Evolutionary conservation across 2,888 invertebrate species (phyloP), one percentile per base, ranked within the genome.

Genomic region (Thecocarcelia acutangulata): DNA sequence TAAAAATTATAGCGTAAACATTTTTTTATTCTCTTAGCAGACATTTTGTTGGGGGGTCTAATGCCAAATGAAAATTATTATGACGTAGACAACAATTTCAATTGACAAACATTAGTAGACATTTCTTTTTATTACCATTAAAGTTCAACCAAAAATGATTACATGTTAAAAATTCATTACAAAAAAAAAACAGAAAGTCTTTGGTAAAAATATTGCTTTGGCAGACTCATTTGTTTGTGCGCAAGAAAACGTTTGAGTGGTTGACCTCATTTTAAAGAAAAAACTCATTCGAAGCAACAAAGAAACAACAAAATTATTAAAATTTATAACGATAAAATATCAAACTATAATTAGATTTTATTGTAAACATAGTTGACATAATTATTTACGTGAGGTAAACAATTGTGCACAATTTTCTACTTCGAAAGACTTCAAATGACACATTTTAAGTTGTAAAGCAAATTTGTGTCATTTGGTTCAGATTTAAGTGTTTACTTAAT

Each of bases 331-430:
- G 33, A 28, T 56, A 42, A 44, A 44, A 70, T 59, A 40, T 48
- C 37, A 48, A 59, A 70, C 24, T 59, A 70, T 69, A 70, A 58
- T 58, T 70, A 58, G 19, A 58, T 58, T 70, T 59, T 50, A 50
- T 24, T 59, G 48, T 50, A 48, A 24, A 70, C 17, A 40, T 19
- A 37, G 40, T 59, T 50, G 59, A 40, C 48, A 48, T 40, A 44
- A 21, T 44, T 9, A 52, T 5, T 15, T 6, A 40, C 1, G 4
- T 12, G 15, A n/a, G 0, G 42, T 11, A 33, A 33, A 33, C 33
- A 33, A 33, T 33, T 33, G 8, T 33, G 1, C 9, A 33, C 33
- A 33, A 33, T 9, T 9, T 33, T 33, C 5, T 8, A 33, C 9
- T 33, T 33, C 33, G n/a, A n/a, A 33, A 9, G 1, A 8, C 9